Evolutionary conservation across 2,888 invertebrate species (phyloP).

Genomic region (Ferdinandea cuprea): DNA sequence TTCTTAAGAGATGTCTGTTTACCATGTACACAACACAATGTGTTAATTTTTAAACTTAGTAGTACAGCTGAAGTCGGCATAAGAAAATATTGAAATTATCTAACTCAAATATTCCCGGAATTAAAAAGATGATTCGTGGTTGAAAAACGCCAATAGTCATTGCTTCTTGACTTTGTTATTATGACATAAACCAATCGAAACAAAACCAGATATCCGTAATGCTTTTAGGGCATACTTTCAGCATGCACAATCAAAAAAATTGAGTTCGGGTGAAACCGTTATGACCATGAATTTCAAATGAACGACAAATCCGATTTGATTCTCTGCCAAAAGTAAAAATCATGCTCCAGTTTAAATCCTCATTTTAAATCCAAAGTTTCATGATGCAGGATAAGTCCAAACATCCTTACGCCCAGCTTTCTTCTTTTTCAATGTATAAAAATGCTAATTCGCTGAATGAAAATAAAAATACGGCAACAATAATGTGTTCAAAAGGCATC

Average conservation of each 20-base stretch:
- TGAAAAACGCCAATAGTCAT: background rate
- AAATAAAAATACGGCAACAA: slow-evolving; percentile 64
- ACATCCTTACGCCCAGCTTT: background rate
- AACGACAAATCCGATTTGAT: slow-evolving; percentile 73
- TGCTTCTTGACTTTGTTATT: background rate
- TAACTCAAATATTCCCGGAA: no score
- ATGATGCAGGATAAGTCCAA: slow-evolving; percentile 60
- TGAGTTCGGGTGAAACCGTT: no score
- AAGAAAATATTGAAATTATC: no score
- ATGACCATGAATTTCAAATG: slow-evolving; percentile 72
- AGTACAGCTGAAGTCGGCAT: no score
- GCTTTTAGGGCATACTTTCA: slow-evolving; percentile 46
- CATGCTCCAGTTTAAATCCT: slow-evolving; percentile 45
- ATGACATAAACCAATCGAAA: slow-evolving; percentile 30
- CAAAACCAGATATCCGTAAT: slow-evolving; percentile 25
- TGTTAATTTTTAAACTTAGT: no score
- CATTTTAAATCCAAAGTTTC: slow-evolving; percentile 56
- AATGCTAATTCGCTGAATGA: slow-evolving; percentile 71
- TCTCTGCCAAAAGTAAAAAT: slow-evolving; percentile 65
- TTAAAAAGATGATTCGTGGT: background rate
- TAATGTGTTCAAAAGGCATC: slow-evolving; percentile 52
- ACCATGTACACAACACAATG: no score
- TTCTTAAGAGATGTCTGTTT: no score
- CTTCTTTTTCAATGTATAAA: slow-evolving; percentile 29
- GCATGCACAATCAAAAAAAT: slow-evolving; percentile 21